Percentiles rank a stretch among this genome's conserved stretches.
These are phyloP conservation scores for Bucco capensis DNA, from an alignment of 2,113 vertebrate species.

Conservation along the genomic window DNA sequence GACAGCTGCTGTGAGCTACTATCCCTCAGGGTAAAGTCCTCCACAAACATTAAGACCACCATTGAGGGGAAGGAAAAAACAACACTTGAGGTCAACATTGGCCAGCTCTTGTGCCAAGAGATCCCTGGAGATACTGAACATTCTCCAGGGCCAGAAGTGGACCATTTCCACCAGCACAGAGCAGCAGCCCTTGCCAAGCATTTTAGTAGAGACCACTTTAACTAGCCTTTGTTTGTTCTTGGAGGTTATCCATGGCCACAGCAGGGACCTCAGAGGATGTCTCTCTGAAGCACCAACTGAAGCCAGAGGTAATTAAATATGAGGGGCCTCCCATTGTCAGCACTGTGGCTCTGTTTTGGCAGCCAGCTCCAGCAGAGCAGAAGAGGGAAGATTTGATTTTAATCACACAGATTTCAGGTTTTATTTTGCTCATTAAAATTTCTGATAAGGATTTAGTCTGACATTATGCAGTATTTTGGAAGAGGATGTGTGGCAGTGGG, in stretches of 20 bases:
- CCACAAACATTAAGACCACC: neutral
- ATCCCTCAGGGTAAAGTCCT: neutral
- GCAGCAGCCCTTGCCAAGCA: neutral
- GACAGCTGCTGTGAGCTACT: neutral
- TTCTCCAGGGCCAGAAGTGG: neutral
- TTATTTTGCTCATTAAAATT: constrained; percentile 82
- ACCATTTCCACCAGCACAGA: neutral
- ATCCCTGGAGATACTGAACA: neutral
- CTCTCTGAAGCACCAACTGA: constrained; percentile 34
- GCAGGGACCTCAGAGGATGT: constrained; percentile 32
- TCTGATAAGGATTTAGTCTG: constrained; percentile 78
- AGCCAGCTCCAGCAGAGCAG: constrained; percentile 66
- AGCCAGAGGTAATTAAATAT: constrained; percentile 73
- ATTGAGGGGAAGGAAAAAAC: neutral
- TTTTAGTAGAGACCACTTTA: constrained; percentile 11
- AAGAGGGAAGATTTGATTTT: constrained; percentile 79
- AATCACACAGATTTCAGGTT: constrained; percentile 79
- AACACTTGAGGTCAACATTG: neutral
- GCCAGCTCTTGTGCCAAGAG: neutral
- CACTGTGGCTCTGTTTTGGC: constrained; percentile 50
- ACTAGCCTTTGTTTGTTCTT: constrained; percentile 38
- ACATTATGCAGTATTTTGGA: constrained; percentile 70
- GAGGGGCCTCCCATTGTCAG: constrained; percentile 66
- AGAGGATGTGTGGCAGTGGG: constrained; percentile 36
- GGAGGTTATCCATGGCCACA: constrained; percentile 24